phyloP scores from a whole-genome alignment of 2,888 invertebrate genomes.

The Scaptomyza reducta region DNA sequence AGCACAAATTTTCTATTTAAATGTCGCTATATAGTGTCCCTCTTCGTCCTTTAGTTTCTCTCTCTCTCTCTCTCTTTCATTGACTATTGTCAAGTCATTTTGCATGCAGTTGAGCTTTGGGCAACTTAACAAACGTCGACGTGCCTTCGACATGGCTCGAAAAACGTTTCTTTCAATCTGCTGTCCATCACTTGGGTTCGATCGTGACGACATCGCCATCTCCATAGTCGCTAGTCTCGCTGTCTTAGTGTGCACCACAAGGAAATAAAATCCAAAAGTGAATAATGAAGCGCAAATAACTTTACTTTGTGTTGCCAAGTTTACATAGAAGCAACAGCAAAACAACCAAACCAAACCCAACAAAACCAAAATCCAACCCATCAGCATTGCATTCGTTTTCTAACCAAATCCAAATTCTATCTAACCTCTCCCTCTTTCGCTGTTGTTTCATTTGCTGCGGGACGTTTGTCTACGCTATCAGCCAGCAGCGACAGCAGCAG shows the following conservation, averaged over 20 bases:
- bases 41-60: not conserved
- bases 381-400: conserved; percentile 38
- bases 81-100: conserved; percentile 64
- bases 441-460: conserved; percentile 64
- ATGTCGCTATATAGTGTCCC: conserved; percentile 42
- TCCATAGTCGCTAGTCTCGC: conserved; percentile 2
- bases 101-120: conserved; percentile 62
- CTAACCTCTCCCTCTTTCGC: conserved; percentile 8
- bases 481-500: conserved; percentile 40
- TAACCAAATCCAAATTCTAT: conserved; percentile 47
- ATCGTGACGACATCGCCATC: conserved; percentile 47
- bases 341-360: conserved; percentile 6
- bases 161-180: conserved; percentile 62
- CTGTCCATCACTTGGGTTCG: conserved; percentile 63
- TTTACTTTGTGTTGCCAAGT: conserved; percentile 66
- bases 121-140: conserved; percentile 52
- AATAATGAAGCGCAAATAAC: conserved; percentile 81
- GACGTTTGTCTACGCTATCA: conserved; percentile 64
- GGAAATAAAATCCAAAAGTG: conserved; percentile 75
- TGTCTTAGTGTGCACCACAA: conserved; percentile 47
- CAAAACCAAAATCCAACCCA: conserved; percentile 5
- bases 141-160: conserved; percentile 57
- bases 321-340: conserved; percentile 30
- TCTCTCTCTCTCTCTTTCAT: not conserved
- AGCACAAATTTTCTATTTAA: conserved; percentile 67